Evolutionary conservation across 2,888 invertebrate genomes (phyloP), one percentile per base, ranked within the genome.

Genomic region (Chirona hameri): DNA sequence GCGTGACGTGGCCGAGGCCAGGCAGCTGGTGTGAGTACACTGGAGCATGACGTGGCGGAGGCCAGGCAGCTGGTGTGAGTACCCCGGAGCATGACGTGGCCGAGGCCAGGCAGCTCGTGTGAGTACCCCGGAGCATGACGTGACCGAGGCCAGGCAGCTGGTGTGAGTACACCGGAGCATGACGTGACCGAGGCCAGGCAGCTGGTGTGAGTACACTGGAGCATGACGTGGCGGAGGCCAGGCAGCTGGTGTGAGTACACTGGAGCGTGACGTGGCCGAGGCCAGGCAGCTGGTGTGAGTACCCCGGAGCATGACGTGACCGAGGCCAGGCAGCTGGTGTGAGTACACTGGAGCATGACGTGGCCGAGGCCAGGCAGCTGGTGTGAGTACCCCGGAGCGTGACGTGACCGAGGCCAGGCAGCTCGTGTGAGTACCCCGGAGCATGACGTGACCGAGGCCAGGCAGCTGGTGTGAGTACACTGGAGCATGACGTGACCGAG

Each of bases 11-110:
- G 85, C 69, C 5, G 88, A 88, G 72, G 88, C 90, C 83, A 88
- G 90, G 87, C 89, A 90, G 84, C 87, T 91, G 81, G 90, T 89
- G 91, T 91, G 87, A 88, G 89, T 89, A 84, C 82, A n/a, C 9
- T 60, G 60, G 60, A n/a, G n/a, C 18, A 80, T 27, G 80, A 55
- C 83, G 60, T 86, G 82, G 85, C 69, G 12, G 88, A 88, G 72
- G 88, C 90, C 83, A 88, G 90, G 87, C 89, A 90, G 84, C 87
- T 91, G 81, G 90, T 89, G 91, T 91, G 87, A 88, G 89, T 89
- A 84, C 82, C 1, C 9, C 24, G 60, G 60, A n/a, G n/a, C 18
- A 80, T 27, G 80, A 55, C 83, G 60, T 86, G 82, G 85, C 69
- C 5, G 88, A 88, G 72, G 88, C 90, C 83, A 88, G 90, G 87